phyloP scores from a whole-genome alignment of 2,797 vertebrate species.

The Erethizon dorsatum region DNA sequence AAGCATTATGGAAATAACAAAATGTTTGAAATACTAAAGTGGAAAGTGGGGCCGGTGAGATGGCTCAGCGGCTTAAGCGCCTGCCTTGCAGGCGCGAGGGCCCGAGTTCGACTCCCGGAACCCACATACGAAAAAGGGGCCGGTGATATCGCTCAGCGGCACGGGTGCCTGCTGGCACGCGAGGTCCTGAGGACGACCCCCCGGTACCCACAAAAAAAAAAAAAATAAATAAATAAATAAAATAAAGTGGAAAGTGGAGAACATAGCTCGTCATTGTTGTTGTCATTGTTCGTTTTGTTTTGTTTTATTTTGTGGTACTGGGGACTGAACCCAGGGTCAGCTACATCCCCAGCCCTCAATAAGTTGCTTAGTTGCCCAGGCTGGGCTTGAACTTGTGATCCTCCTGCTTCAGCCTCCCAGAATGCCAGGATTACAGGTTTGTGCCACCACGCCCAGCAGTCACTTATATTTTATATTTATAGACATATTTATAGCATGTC shows the following conservation, averaged over 20 bases:
- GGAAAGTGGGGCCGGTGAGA: no score
- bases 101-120: no score
- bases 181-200: no score
- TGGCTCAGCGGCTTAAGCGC: no score
- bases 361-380: neutral
- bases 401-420: neutral
- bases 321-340: neutral
- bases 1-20: slow-evolving; percentile 15
- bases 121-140: no score
- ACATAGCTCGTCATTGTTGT: neutral
- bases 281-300: neutral
- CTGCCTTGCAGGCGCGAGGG: no score
- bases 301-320: neutral
- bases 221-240: no score
- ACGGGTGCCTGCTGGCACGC: no score
- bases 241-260: slow-evolving; percentile 27
- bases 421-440: neutral
- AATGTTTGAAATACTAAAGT: slow-evolving; percentile 44
- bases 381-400: neutral
- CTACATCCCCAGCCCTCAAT: neutral
- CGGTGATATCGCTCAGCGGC: no score
- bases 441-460: neutral
- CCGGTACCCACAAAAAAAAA: no score
- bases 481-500: neutral
- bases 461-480: neutral